A percentile compares a stretch with the other conserved stretches of the same genome.
These are phyloP conservation scores for Bungarus multicinctus DNA, from an alignment of 2,113 vertebrate genomes.

Conservation along the genomic window DNA sequence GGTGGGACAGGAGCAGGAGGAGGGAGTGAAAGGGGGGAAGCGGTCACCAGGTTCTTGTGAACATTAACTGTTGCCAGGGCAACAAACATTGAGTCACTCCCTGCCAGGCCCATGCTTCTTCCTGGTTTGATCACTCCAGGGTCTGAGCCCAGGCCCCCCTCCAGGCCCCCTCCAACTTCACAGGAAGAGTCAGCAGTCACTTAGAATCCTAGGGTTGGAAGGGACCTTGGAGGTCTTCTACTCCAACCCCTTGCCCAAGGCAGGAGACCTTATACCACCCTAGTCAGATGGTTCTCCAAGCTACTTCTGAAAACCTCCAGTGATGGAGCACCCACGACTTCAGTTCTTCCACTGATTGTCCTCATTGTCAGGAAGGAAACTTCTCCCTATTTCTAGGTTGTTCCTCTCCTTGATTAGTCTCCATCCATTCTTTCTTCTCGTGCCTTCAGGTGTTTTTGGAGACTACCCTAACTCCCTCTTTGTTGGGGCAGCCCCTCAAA, in stretches of 20 bases:
- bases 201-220: neutral
- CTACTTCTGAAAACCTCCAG: neutral
- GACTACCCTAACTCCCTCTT: too few species aligned
- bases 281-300: neutral
- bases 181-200: neutral
- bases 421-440: too few species aligned
- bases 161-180: neutral
- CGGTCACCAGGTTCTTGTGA: neutral
- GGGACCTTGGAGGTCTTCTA: neutral
- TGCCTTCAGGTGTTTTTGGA: too few species aligned
- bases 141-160: neutral
- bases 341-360: too few species aligned
- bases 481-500: too few species aligned
- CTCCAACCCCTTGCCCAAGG: neutral
- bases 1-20: neutral
- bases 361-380: too few species aligned
- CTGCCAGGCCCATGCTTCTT: neutral
- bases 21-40: neutral
- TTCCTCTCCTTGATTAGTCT: too few species aligned
- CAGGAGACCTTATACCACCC: neutral
- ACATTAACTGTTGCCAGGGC: neutral
- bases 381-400: too few species aligned
- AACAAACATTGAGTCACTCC: neutral
- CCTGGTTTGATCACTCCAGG: neutral
- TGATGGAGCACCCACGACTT: neutral